A percentile compares a stretch with the other conserved stretches of the same genome.
These are phyloP conservation scores for Bombyx mandarina DNA, from an alignment of 1,140 invertebrate species.

Conservation along the genomic window DNA sequence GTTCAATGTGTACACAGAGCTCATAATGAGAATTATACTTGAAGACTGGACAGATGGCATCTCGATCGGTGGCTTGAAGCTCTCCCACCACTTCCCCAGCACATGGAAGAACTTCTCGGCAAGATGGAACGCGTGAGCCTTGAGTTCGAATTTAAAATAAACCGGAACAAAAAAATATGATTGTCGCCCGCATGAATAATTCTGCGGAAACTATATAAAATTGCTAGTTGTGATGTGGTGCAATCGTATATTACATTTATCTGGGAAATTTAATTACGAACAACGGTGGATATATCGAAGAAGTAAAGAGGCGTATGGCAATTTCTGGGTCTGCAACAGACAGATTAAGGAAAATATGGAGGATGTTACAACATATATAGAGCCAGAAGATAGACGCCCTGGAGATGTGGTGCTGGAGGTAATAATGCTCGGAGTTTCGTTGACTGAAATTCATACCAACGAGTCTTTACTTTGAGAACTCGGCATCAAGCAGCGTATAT, in stretches of 20 bases:
- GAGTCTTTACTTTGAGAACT: slow-evolving; percentile 12
- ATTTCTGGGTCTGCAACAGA: slow-evolving; percentile 9
- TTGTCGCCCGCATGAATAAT: too few relatives aligned
- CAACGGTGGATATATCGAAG: slow-evolving; percentile 7
- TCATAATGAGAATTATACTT: too few relatives aligned
- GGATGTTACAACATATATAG: not conserved
- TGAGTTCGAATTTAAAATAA: too few relatives aligned
- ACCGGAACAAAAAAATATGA: too few relatives aligned
- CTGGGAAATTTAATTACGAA: slow-evolving; percentile 9
- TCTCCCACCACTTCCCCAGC: too few relatives aligned
- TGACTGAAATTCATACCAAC: slow-evolving; percentile 9
- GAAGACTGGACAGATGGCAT: too few relatives aligned
- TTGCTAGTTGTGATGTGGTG: too few relatives aligned
- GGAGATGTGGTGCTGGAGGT: slow-evolving; percentile 5
- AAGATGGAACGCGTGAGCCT: too few relatives aligned
- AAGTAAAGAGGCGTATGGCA: slow-evolving; percentile 10
- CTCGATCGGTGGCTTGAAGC: too few relatives aligned
- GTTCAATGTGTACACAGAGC: too few relatives aligned
- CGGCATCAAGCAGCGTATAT: slow-evolving; percentile 9
- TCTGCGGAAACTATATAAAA: too few relatives aligned
- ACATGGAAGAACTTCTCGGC: too few relatives aligned
- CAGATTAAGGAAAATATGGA: slow-evolving; percentile 9
- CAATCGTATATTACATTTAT: slow-evolving; percentile 3
- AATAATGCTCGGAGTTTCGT: slow-evolving; percentile 11
- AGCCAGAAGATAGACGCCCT: slow-evolving; percentile 1